Evolutionary conservation across 1,140 invertebrate genomes (phyloP).

Genomic region (Contarinia nasturtii): DNA sequence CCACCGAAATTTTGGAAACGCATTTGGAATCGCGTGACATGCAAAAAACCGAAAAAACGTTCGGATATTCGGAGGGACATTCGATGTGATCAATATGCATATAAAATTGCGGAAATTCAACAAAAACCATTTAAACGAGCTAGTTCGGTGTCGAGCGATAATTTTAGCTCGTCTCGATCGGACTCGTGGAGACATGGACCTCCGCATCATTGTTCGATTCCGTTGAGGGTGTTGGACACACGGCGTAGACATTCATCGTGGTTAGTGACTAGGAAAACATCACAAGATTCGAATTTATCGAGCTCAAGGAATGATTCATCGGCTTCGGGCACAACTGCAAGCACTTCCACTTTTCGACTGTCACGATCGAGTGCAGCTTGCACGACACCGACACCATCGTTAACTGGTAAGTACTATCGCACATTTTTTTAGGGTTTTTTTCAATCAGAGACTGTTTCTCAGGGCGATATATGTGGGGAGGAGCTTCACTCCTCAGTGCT

Average conservation of each 20-base stretch:
- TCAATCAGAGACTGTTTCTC: no score
- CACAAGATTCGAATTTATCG: conserved; percentile 74
- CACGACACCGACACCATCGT: conserved; percentile 20
- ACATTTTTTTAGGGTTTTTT: no score
- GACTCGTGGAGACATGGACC: conserved; percentile 64
- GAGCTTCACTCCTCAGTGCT: no score
- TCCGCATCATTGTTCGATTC: conserved; percentile 51
- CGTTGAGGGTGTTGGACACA: conserved; percentile 49
- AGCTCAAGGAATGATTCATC: conserved; percentile 76
- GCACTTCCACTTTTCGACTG: conserved; percentile 66
- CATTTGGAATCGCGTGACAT: conserved; percentile 6
- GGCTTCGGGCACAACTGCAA: conserved; percentile 59
- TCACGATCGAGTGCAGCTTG: conserved; percentile 53
- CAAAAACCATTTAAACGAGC: conserved; percentile 54
- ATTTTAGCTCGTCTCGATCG: conserved; percentile 63
- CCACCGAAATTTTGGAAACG: conserved; percentile 13
- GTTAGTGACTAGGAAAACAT: conserved; percentile 72
- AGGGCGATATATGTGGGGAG: no score
- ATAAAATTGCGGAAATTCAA: conserved; percentile 60
- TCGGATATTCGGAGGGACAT: conserved; percentile 18
- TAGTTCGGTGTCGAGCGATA: conserved; percentile 70
- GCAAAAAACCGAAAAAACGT: conserved; percentile 10
- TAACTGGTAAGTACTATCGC: background rate
- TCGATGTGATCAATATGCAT: conserved; percentile 50
- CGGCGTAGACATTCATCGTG: conserved; percentile 63